A percentile compares a stretch with the other conserved stretches of the same genome.
Evolutionary conservation across 2,113 vertebrate genomes (phyloP).

Genomic region (Isurus oxyrinchus): DNA sequence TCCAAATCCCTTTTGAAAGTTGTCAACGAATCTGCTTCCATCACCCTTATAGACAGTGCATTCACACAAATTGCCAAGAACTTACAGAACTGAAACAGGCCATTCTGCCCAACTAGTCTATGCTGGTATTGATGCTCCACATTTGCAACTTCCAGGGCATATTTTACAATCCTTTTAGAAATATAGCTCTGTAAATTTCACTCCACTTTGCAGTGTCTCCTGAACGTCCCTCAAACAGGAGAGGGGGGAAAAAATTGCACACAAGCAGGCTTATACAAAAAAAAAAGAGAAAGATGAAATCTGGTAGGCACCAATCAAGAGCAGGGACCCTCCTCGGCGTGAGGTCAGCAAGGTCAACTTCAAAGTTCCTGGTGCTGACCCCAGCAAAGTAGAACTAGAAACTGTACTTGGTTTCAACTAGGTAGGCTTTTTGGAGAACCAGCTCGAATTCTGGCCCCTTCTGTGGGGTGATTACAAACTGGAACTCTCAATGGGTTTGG

Average conservation of each 20-base stretch:
- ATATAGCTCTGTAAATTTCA: not conserved
- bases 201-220: not conserved
- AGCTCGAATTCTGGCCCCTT: not conserved
- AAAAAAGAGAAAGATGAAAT: not conserved
- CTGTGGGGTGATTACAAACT: not conserved
- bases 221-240: no score
- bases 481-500: not conserved
- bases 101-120: not conserved
- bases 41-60: not conserved
- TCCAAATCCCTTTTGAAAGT: not conserved
- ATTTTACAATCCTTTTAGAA: not conserved
- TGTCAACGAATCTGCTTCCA: not conserved
- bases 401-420: not conserved
- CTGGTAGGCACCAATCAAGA: not conserved
- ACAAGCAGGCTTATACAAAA: not conserved
- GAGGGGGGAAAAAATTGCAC: not conserved
- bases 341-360: not conserved
- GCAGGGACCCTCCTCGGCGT: not conserved
- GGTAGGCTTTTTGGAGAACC: not conserved
- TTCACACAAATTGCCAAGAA: not conserved
- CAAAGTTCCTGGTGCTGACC: not conserved
- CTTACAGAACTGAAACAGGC: not conserved
- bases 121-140: no score
- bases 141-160: not conserved
- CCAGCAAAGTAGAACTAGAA: not conserved